Evolutionary conservation across 2,888 invertebrate genomes (phyloP).

Genomic region (Phytoseiulus persimilis): DNA sequence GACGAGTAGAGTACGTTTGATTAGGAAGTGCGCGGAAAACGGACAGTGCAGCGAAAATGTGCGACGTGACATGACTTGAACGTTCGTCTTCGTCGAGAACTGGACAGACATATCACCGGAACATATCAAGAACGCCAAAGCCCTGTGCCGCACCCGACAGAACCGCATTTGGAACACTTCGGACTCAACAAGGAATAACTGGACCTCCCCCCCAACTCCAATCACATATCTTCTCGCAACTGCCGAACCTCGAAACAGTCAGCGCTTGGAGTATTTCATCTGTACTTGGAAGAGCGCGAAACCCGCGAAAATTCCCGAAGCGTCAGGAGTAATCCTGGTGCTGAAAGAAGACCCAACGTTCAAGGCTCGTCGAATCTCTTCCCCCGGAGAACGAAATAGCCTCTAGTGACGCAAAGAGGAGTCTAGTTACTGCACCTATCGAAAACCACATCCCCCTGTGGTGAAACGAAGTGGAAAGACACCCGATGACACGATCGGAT

Average conservation of each 20-base stretch:
- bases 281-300: background rate
- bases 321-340: background rate
- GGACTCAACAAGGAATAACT: background rate
- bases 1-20: slow-evolving; percentile 18
- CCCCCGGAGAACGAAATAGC: slow-evolving; percentile 38
- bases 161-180: too few relatives aligned
- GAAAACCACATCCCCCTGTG: slow-evolving; percentile 31
- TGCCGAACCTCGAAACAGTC: background rate
- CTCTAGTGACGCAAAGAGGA: background rate
- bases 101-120: background rate
- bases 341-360: background rate
- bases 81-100: background rate
- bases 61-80: slow-evolving; percentile 31
- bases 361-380: slow-evolving; percentile 29
- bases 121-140: background rate
- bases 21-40: slow-evolving; percentile 11
- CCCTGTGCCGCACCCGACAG: background rate
- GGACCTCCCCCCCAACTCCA: background rate
- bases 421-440: background rate
- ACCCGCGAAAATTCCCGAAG: background rate
- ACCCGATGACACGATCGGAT: background rate
- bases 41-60: slow-evolving; percentile 10
- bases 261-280: background rate
- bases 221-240: background rate
- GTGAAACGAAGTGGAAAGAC: background rate